Evolutionary conservation across 2,888 invertebrate genomes (phyloP).

Genomic region (Amaurobius ferox): DNA sequence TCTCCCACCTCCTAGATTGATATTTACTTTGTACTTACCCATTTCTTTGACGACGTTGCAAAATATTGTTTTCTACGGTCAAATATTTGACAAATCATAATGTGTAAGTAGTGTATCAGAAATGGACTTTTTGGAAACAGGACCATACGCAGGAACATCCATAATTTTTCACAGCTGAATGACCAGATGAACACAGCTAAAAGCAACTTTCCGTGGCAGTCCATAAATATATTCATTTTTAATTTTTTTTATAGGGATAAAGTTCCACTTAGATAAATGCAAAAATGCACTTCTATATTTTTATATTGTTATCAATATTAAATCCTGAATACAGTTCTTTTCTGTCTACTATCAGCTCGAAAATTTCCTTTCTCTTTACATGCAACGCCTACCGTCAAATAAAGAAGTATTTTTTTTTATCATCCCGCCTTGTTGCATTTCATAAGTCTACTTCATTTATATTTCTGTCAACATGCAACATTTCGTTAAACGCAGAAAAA

Average conservation of each 20-base stretch:
- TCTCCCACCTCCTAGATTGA: too few species aligned
- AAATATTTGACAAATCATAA: too few species aligned
- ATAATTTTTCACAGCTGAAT: too few species aligned
- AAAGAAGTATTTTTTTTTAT: conserved; percentile 38
- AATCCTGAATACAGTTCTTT: conserved; percentile 52
- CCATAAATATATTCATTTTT: too few species aligned
- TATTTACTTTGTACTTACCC: too few species aligned
- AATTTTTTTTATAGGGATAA: not conserved
- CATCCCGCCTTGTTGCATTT: conserved; percentile 32
- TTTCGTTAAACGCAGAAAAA: conserved; percentile 22
- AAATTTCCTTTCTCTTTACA: conserved; percentile 21
- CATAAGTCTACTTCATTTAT: conserved; percentile 47
- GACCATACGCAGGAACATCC: too few species aligned
- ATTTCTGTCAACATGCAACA: conserved; percentile 32
- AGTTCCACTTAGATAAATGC: conserved; percentile 50
- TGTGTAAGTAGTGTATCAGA: too few species aligned
- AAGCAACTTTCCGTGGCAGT: too few species aligned
- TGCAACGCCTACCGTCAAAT: conserved; percentile 25
- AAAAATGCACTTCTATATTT: conserved; percentile 40
- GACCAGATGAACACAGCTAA: too few species aligned
- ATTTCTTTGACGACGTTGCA: too few species aligned
- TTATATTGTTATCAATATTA: conserved; percentile 40
- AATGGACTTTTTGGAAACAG: too few species aligned
- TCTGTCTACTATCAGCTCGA: conserved; percentile 24
- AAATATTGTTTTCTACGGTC: too few species aligned